Evolutionary conservation across 2,113 vertebrate species (phyloP).

Genomic region (Apteryx owenii): DNA sequence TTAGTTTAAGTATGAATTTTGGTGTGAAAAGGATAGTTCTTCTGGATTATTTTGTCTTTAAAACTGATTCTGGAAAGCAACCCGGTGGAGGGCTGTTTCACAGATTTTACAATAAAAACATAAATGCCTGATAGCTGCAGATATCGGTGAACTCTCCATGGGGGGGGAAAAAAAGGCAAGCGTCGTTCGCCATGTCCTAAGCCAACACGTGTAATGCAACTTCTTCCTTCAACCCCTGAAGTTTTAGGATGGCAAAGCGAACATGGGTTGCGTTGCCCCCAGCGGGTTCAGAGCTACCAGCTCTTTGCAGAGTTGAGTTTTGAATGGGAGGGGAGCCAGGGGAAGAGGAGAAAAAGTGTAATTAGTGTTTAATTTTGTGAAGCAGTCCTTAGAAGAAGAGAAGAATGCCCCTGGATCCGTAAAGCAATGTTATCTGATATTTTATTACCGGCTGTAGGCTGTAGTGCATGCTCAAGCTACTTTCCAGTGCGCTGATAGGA

Average conservation of each 20-base stretch:
- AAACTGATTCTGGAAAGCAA: not conserved
- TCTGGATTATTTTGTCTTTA: not conserved
- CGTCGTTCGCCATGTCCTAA: not conserved
- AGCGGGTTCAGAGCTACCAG: not conserved
- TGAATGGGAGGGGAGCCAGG: not conserved
- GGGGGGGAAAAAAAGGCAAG: not conserved
- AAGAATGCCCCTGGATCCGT: not conserved
- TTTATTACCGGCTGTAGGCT: conserved; percentile 6
- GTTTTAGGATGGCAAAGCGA: conserved; percentile 10
- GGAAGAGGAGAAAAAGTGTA: conserved; percentile 10
- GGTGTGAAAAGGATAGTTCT: not conserved
- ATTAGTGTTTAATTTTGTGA: conserved; percentile 37
- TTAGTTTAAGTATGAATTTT: not conserved
- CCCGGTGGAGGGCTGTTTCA: not conserved
- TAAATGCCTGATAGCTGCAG: not conserved
- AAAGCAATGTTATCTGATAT: conserved; percentile 16
- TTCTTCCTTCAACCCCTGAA: not conserved
- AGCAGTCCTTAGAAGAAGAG: conserved; percentile 20
- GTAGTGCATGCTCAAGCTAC: conserved; percentile 15
- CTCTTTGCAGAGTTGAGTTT: not conserved
- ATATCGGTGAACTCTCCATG: not conserved
- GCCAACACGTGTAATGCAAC: not conserved
- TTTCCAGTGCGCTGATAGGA: conserved; percentile 31
- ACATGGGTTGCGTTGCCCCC: not conserved
- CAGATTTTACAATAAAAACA: not conserved